A percentile compares a stretch with the other conserved stretches of the same genome.
Evolutionary conservation across 2,797 vertebrate species (phyloP).

Genomic region (Delichon dasypus): DNA sequence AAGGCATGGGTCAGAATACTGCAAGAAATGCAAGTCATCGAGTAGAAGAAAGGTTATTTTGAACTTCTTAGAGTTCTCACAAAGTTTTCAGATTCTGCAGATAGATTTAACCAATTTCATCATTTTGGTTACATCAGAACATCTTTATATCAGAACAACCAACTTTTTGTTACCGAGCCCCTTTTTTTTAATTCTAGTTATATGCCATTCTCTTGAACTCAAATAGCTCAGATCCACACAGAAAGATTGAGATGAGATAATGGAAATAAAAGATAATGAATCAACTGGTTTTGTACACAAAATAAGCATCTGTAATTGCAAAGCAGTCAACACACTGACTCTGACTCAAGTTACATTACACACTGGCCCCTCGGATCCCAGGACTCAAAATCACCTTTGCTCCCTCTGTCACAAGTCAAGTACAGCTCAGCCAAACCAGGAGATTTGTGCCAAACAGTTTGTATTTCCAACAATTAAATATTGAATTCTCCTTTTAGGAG

Average conservation of each 20-base stretch:
- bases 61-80: neutral
- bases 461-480: slow-evolving; percentile 23
- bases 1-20: neutral
- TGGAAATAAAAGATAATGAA: slow-evolving; percentile 2
- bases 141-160: neutral
- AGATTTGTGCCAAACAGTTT: slow-evolving; percentile 34
- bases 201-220: neutral
- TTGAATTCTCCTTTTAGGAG: neutral
- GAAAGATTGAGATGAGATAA: slow-evolving; percentile 25
- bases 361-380: neutral
- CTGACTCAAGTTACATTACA: neutral
- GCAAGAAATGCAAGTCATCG: neutral
- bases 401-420: slow-evolving; percentile 31
- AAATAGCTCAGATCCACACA: slow-evolving; percentile 14
- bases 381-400: slow-evolving; percentile 36
- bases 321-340: neutral
- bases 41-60: neutral
- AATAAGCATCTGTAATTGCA: neutral
- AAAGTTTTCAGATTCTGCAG: neutral
- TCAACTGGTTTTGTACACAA: slow-evolving; percentile 1
- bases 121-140: slow-evolving; percentile 1
- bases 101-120: neutral
- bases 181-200: neutral
- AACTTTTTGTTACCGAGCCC: neutral
- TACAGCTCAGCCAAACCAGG: slow-evolving; percentile 24